phyloP scores from a whole-genome alignment of 2,797 vertebrate species.

The Myotis planiceps region DNA sequence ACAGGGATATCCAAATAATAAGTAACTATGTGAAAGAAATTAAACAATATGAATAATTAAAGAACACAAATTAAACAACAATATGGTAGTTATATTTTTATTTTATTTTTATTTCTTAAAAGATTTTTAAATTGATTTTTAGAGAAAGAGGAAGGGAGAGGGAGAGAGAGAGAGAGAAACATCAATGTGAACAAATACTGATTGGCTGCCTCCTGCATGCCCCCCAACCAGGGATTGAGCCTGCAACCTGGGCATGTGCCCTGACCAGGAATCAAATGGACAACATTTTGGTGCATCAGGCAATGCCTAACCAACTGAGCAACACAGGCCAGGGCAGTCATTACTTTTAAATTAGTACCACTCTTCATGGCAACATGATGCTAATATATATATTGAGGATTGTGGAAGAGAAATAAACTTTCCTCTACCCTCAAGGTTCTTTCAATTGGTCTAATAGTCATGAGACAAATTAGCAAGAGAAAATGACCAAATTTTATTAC shows the following conservation, averaged over 20 bases:
- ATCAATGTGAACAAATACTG: neutral
- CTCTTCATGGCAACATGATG: neutral
- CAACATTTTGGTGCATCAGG: neutral
- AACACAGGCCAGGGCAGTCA: neutral
- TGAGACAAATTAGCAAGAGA: neutral
- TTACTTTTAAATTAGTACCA: constrained; percentile 21
- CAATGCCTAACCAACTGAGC: neutral
- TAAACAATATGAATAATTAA: constrained; percentile 51
- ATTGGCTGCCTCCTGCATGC: neutral
- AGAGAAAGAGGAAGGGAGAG: neutral
- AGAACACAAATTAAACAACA: constrained; percentile 34
- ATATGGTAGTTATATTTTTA: constrained; percentile 26
- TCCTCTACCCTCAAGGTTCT: neutral
- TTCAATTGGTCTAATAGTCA: neutral
- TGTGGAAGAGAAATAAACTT: neutral
- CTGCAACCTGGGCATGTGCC: neutral
- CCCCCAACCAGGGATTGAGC: neutral
- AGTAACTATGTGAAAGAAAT: constrained; percentile 25
- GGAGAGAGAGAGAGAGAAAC: neutral
- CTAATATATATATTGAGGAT: neutral
- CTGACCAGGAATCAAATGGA: neutral
- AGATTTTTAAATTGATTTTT: neutral
- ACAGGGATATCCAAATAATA: neutral
- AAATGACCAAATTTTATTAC: neutral
- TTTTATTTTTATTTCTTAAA: neutral